A percentile compares a stretch with the other conserved stretches of the same genome.
These are phyloP conservation scores for Australoheros scitulus DNA, from an alignment of 2,113 vertebrate species.

Conservation along the genomic window DNA sequence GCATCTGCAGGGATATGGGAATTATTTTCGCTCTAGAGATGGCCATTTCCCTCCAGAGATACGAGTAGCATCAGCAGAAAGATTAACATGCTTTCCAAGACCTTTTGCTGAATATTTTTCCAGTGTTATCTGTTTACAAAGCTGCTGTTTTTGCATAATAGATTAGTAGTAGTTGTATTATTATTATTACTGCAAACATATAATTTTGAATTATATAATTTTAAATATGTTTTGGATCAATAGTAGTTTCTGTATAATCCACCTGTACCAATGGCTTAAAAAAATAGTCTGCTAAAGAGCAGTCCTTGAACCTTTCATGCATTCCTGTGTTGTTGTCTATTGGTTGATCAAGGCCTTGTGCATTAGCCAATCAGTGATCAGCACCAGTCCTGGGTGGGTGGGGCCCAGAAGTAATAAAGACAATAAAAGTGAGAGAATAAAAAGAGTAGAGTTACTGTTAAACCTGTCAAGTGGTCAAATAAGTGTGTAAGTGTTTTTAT, in stretches of 20 bases:
- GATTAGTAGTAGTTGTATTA: no score
- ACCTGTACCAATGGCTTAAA: not conserved
- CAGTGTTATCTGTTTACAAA: no score
- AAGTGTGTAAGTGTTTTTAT: not conserved
- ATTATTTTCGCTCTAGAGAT: slow-evolving; percentile 36
- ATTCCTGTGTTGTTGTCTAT: not conserved
- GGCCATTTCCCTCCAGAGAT: slow-evolving; percentile 31
- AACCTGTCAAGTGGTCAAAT: not conserved
- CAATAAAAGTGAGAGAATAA: not conserved
- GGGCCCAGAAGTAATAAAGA: not conserved
- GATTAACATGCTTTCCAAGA: not conserved
- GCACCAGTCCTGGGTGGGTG: not conserved
- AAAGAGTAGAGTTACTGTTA: not conserved
- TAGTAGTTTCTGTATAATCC: not conserved
- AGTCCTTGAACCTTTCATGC: no score
- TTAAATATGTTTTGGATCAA: not conserved
- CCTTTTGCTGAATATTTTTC: not conserved
- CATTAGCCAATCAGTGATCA: not conserved
- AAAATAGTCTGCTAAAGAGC: not conserved
- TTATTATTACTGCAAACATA: no score
- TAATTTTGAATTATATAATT: not conserved
- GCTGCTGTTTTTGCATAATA: no score
- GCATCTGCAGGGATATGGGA: slow-evolving; percentile 27
- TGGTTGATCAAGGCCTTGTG: not conserved
- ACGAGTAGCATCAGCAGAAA: not conserved